These are phyloP conservation scores for Redunca redunca DNA, from an alignment of 2,113 vertebrate genomes.

Conservation along the genomic window DNA sequence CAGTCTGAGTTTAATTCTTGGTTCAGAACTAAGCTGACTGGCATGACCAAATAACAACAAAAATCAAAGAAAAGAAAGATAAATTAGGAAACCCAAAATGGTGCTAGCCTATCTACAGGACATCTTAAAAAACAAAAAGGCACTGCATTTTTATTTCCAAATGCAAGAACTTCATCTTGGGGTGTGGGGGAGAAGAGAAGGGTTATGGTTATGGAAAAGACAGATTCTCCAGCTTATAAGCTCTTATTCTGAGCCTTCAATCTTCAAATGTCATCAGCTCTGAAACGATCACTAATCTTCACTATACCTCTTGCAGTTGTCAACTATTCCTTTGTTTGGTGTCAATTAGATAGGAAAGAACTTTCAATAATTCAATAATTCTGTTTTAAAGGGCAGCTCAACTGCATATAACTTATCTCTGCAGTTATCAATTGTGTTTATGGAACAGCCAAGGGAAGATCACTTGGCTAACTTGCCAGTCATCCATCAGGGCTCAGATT, in stretches of 20 bases:
- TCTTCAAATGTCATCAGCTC: constrained; percentile 35
- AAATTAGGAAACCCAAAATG: neutral
- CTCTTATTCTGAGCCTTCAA: neutral
- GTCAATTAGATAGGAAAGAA: constrained; percentile 60
- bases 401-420: neutral
- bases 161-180: neutral
- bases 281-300: constrained; percentile 33
- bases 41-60: neutral
- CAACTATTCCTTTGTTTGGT: constrained; percentile 32
- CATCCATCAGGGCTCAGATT: constrained; percentile 59
- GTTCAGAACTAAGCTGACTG: neutral
- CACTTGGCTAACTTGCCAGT: neutral
- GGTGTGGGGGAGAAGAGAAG: neutral
- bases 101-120: neutral
- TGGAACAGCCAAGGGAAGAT: constrained; percentile 18
- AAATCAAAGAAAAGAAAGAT: neutral
- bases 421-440: constrained; percentile 58
- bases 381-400: constrained; percentile 51
- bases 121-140: neutral
- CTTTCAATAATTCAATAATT: constrained; percentile 62
- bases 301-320: neutral
- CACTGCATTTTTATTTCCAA: neutral
- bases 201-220: neutral
- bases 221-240: neutral
- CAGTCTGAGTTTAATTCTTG: neutral